Evolutionary conservation across 1,140 invertebrate genomes (phyloP), one percentile per base, ranked within the genome.

Genomic region (Eufriesea mexicana): DNA sequence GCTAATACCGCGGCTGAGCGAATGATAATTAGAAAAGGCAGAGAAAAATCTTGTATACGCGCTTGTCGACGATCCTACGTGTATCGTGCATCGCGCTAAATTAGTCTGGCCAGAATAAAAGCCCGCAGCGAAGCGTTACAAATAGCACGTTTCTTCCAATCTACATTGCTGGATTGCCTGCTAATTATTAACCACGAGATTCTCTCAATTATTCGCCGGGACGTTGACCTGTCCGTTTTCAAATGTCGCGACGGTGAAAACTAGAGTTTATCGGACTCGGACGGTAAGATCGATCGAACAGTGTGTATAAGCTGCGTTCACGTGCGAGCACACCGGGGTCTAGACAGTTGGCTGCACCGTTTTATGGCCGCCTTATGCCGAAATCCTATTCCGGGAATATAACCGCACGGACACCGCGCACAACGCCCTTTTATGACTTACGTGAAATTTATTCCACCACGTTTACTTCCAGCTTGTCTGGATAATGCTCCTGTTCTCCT

Each of bases 211-310:
- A 76, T 67, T 0, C 79, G 42, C 28, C 23, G 23, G 79, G 62
- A 51, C 79, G 72, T 81, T 81, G 79, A 81, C 79, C 79, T 62
- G 51, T 59, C 51, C 62, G 28, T 57, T 75, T 73, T 72, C 72
- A 45, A 54, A 57, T 81, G 79, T 81, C 79, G 42, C 51, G 51
- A 47, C 79, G 72, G 61, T 76, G 72, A 71, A 74, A 76, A 82
- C 74, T 85, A 81, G 62, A 85, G 67, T 86, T 86, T 64, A 74
- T 75, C 70, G 74, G 70, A 83, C n/a, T 20, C 25, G 51, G 59
- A 76, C 70, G 6, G 71, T 57, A 83, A 83, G 70, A 87, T 87
- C 85, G 85, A 87, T 87, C 74, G 68, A 72, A 59, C 45, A 42
- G 72, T 25, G 49, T 76, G 68, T 66, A 47, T 75, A 66, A 61